Conservation (phyloP, 1,140 invertebrate genomes). For the Reticulitermes speratus region DNA sequence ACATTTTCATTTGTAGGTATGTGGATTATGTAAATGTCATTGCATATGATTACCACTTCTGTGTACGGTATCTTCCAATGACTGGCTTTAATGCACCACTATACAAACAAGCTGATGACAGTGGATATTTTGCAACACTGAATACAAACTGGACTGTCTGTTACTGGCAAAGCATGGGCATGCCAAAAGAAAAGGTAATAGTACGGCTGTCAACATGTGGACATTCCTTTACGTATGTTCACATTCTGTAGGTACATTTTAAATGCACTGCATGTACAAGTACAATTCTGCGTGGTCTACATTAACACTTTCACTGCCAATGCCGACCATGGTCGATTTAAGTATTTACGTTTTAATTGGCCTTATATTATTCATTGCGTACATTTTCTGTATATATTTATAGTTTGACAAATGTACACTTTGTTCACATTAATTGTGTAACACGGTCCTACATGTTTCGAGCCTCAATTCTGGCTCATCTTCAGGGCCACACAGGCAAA, state of each 20-base stretch:
- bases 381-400: no score
- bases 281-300: no score
- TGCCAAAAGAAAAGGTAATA: constrained; percentile 79
- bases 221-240: constrained; percentile 67
- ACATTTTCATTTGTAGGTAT: constrained; percentile 53
- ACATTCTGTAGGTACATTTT: not conserved
- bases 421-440: no score
- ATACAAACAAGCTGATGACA: constrained; percentile 58
- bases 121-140: constrained; percentile 66
- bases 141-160: constrained; percentile 82
- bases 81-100: constrained; percentile 83
- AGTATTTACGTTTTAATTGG: no score
- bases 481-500: no score
- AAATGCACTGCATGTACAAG: no score
- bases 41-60: constrained; percentile 88
- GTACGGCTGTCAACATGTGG: constrained; percentile 90
- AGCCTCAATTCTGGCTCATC: no score
- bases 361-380: no score
- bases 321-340: no score
- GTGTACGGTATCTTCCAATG: constrained; percentile 69
- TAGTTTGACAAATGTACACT: no score
- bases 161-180: constrained; percentile 77
- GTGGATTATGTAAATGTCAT: constrained; percentile 86
- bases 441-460: no score
- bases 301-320: no score